A percentile compares a stretch with the other conserved stretches of the same genome.
Evolutionary conservation across 1,140 invertebrate genomes (phyloP).

Genomic region (Nomia melanderi): DNA sequence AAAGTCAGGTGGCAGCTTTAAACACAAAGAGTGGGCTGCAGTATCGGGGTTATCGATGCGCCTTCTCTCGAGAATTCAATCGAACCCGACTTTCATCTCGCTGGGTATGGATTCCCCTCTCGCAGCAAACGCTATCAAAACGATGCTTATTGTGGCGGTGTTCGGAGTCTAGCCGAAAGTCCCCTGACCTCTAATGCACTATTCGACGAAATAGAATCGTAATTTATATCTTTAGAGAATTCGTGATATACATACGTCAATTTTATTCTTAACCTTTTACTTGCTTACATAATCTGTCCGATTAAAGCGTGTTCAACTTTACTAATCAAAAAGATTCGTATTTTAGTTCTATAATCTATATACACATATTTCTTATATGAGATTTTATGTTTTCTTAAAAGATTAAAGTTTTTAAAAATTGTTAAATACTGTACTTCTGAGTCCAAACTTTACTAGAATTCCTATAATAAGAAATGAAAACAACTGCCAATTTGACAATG

Average conservation of each 20-base stretch:
- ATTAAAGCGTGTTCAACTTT: too few species aligned
- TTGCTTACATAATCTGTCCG: too few species aligned
- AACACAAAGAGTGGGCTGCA: slow-evolving; percentile 25
- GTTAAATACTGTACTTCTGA: too few species aligned
- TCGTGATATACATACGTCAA: not conserved
- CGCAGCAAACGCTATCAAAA: not conserved
- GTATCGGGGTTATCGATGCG: slow-evolving; percentile 50
- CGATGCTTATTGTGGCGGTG: slow-evolving; percentile 16
- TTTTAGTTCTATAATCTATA: too few species aligned
- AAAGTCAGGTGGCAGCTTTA: slow-evolving; percentile 25
- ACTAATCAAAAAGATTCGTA: too few species aligned
- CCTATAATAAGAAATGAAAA: too few species aligned
- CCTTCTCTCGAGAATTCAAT: slow-evolving; percentile 61
- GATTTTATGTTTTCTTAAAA: too few species aligned
- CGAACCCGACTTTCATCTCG: slow-evolving; percentile 53
- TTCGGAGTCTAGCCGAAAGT: not conserved
- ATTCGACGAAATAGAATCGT: not conserved
- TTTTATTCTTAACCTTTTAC: not conserved
- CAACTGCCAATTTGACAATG: too few species aligned
- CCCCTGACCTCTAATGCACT: not conserved
- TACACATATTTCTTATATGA: too few species aligned
- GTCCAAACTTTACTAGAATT: too few species aligned
- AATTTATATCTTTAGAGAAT: not conserved
- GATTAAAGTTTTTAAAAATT: too few species aligned
- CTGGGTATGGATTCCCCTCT: not conserved